Percentiles rank a stretch among this genome's conserved stretches.
Evolutionary conservation across 2,113 vertebrate genomes (phyloP).

Genomic region (Prunella fulvescens): DNA sequence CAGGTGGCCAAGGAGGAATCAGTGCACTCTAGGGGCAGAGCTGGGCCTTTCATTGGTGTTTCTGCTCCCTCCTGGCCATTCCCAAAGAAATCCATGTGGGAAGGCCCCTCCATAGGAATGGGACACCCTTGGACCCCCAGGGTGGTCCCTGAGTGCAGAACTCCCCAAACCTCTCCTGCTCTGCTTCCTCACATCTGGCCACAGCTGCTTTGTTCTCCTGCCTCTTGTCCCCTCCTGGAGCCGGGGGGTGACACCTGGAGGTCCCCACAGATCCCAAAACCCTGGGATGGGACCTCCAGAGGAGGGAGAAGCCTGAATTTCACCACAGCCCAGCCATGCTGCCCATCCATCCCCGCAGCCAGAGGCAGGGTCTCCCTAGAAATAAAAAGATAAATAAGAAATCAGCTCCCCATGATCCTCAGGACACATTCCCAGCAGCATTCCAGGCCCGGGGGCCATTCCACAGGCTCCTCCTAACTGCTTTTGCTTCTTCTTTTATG

Average conservation of each 20-base stretch:
- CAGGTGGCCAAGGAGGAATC: background rate
- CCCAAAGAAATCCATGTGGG: background rate
- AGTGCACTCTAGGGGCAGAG: background rate
- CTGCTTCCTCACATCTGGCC: background rate
- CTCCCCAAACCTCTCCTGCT: background rate
- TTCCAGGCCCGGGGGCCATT: background rate
- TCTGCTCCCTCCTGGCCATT: background rate
- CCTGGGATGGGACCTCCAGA: accelerated
- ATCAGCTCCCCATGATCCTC: accelerated
- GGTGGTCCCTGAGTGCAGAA: background rate
- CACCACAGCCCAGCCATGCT: background rate
- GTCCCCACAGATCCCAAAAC: background rate
- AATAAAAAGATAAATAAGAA: background rate
- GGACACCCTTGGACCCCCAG: background rate
- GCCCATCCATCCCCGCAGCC: slow-evolving; percentile 2
- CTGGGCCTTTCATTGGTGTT: background rate
- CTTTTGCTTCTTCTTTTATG: slow-evolving; percentile 78
- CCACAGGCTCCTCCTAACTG: slow-evolving; percentile 72
- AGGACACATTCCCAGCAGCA: background rate
- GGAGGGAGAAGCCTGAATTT: background rate
- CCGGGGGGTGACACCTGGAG: background rate
- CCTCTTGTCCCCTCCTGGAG: background rate
- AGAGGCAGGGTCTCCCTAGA: background rate
- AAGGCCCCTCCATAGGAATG: background rate
- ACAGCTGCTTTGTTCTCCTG: slow-evolving; percentile 3